A percentile compares a stretch with the other conserved stretches of the same genome.
Conservation (phyloP, 2,113 vertebrate species). For the Acanthisitta chloris region DNA sequence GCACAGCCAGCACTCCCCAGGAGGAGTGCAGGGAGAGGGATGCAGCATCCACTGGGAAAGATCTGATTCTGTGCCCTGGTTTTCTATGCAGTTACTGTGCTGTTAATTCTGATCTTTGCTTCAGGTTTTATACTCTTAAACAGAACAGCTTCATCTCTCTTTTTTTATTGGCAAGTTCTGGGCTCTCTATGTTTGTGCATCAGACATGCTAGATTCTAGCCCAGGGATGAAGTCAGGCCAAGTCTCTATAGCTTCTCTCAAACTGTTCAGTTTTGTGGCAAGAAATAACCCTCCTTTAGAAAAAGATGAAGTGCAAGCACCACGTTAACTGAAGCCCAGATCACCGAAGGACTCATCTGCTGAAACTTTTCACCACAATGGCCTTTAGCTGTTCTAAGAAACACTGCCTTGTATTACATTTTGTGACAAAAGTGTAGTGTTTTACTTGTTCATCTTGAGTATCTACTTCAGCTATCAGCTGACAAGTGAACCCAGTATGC, state of each 20-base stretch:
- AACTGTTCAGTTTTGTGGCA: background rate
- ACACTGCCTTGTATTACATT: background rate
- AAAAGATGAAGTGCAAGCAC: background rate
- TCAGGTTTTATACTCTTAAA: background rate
- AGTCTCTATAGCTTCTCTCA: background rate
- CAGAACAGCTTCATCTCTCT: background rate
- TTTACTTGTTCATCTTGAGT: background rate
- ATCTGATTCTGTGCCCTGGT: background rate
- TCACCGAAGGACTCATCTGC: accelerated
- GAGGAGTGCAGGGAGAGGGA: background rate
- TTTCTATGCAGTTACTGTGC: background rate
- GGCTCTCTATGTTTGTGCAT: background rate
- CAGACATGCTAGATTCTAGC: background rate
- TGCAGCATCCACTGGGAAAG: background rate
- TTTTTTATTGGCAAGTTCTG: background rate
- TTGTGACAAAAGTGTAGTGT: background rate
- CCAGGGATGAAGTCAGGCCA: background rate
- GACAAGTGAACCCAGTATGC: background rate
- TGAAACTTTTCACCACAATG: accelerated
- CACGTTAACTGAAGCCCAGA: background rate
- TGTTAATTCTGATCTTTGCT: background rate
- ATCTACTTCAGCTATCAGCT: background rate
- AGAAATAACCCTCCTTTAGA: background rate
- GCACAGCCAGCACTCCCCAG: accelerated
- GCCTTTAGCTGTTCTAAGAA: background rate